Evolutionary conservation across 2,888 invertebrate species (phyloP), one percentile per base, ranked within the genome.

Genomic region (Ischnura elegans): DNA sequence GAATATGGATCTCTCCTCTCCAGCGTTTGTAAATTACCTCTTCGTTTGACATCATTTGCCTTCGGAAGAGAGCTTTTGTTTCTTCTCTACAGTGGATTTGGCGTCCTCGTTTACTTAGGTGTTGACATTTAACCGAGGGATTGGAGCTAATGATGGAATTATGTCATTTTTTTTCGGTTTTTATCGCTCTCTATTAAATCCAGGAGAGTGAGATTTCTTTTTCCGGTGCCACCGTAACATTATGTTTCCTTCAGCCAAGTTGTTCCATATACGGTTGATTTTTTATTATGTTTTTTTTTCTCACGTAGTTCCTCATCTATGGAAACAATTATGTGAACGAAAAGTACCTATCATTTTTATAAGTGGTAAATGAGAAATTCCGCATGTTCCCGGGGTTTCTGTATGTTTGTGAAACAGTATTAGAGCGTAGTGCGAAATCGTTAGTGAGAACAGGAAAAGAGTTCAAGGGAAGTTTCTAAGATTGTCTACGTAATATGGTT

Each of bases 91-190:
- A 10, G 36, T 36, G 36, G 13, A 36, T 76, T 76, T 29, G 6
- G 36, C 36, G 4, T 36, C 76, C 76, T 43, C 66, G 90, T 90
- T 61, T 55, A n/a, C 43, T 21, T 29, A 90, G 61, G 61, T 51
- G 66, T 90, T 90, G 90, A 90, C 90, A 90, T 90, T 90, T 45
- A 66, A 45, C 45, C 86, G 8, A 45, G 21, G 36, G 46, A 46
- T 25, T 86, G 86, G 46, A 46, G 86, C 45, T 86, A 46, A 86
- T 46, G 45, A 46, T n/a, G 45, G 46, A 21, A 86, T 46, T 46
- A 10, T 46, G 86, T 25, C 45, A 46, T 46, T 86, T 36, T n/a
- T n/a, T n/a, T n/a, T n/a, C n/a, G 86, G 21, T 43, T 86, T 45
- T 25, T 45, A n/a, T n/a, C n/a, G n/a, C n/a, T n/a, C n/a, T n/a